Evolutionary conservation across 2,797 vertebrate species (phyloP).

Genomic region (Gambusia yucatana): DNA sequence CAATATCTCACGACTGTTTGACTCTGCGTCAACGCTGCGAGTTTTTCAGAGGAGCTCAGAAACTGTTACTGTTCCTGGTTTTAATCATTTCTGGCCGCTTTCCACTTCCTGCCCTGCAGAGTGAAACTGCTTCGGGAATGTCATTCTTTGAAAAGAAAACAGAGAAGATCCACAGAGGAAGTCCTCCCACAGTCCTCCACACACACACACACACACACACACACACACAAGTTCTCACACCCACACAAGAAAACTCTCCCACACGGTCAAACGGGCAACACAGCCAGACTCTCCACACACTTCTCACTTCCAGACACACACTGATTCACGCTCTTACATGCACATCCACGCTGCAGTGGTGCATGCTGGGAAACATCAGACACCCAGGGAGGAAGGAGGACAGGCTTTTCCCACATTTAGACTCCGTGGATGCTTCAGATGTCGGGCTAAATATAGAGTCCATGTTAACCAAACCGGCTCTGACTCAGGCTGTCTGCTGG

Average conservation of each 20-base stretch:
- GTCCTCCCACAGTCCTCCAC: constrained; percentile 93
- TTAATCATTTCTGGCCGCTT: constrained; percentile 94
- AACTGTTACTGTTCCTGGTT: constrained; percentile 89
- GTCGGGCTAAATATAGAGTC: constrained; percentile 93
- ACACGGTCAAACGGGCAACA: constrained; percentile 55
- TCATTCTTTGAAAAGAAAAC: constrained; percentile 99
- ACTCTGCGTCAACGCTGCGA: constrained; percentile 88
- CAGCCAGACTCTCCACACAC: constrained; percentile 52
- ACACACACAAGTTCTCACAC: constrained; percentile 66
- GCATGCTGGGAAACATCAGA: constrained; percentile 80
- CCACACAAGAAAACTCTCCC: constrained; percentile 63
- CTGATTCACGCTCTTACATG: constrained; percentile 42
- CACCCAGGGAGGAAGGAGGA: constrained; percentile 77
- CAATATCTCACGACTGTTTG: constrained; percentile 93
- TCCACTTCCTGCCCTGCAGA: constrained; percentile 98
- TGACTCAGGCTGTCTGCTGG: constrained; percentile 43
- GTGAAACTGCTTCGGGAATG: constrained; percentile 99
- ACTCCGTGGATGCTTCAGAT: constrained; percentile 97
- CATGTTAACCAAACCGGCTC: constrained; percentile 85
- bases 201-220: constrained; percentile 77
- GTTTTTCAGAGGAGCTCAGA: constrained; percentile 85
- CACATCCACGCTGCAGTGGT: constrained; percentile 54
- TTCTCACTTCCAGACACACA: constrained; percentile 67
- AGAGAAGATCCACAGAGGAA: constrained; percentile 98
- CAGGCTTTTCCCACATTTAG: constrained; percentile 99